Percentiles rank a stretch among this genome's conserved stretches.
Conservation (phyloP, 2,888 invertebrate genomes). For the Thymelicus acteon region DNA sequence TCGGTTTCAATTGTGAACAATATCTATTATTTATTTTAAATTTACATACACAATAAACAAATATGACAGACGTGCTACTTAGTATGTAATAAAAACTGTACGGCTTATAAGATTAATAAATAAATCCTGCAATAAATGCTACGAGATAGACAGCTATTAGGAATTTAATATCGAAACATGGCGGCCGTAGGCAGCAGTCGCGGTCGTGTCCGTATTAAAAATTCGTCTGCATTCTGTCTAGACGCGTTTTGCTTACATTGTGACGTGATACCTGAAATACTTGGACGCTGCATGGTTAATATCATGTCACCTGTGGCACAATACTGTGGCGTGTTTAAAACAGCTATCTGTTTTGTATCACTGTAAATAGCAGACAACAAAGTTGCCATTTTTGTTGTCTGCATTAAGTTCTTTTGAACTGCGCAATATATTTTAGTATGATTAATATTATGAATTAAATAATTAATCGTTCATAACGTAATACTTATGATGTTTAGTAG, state of each 20-base stretch:
- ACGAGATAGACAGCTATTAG: conserved; percentile 35
- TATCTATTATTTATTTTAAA: no score
- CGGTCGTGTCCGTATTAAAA: conserved; percentile 62
- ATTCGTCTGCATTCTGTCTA: conserved; percentile 78
- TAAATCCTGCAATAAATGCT: not conserved
- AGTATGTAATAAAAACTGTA: not conserved
- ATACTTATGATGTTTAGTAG: no score
- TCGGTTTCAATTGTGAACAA: no score
- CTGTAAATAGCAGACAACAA: no score
- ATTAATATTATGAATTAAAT: no score
- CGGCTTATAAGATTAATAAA: not conserved
- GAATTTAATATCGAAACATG: conserved; percentile 8
- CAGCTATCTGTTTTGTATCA: conserved; percentile 2
- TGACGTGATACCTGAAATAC: conserved; percentile 63
- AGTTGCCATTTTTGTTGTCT: no score
- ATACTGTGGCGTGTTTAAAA: conserved; percentile 20
- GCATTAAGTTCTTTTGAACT: no score
- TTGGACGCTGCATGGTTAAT: conserved; percentile 43
- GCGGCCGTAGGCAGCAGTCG: conserved; percentile 40
- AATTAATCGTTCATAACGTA: no score
- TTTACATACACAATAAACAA: not conserved
- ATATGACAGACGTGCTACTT: not conserved
- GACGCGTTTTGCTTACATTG: conserved; percentile 67
- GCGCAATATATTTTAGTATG: no score
- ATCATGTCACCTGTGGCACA: conserved; percentile 36